Evolutionary conservation across 1,140 invertebrate genomes (phyloP).

Genomic region (Aricia agestis): DNA sequence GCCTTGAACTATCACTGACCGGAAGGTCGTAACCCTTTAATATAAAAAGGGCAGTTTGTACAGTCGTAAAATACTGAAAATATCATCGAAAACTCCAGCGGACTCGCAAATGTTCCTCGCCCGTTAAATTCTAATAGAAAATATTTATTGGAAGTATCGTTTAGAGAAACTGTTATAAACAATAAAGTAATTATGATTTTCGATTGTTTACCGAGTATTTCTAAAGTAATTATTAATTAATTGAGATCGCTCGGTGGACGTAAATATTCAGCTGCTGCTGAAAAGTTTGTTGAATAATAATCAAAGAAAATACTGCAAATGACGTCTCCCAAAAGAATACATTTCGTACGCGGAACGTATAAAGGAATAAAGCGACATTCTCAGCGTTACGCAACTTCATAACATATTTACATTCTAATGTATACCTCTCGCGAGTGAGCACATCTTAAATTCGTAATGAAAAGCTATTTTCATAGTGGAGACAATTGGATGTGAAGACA

Average conservation of each 20-base stretch:
- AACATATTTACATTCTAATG: conserved; percentile 3
- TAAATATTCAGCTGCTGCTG: not conserved
- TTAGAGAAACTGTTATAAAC: not conserved
- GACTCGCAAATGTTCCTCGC: not conserved
- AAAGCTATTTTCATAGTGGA: not conserved
- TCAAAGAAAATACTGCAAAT: not conserved
- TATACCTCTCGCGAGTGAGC: not conserved
- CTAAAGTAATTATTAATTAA: not conserved
- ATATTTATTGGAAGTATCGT: not conserved
- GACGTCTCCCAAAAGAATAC: not conserved
- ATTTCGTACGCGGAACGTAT: not conserved
- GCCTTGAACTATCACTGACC: not conserved
- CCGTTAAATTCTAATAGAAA: not conserved
- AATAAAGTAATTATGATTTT: not conserved
- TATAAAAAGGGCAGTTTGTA: not conserved
- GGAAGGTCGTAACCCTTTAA: not conserved
- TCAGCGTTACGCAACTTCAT: not conserved
- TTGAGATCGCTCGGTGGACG: not conserved
- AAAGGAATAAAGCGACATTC: not conserved
- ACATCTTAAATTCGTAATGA: not conserved
- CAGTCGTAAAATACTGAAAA: not conserved
- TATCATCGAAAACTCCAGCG: not conserved
- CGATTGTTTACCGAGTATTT: not conserved
- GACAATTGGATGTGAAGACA: not conserved
- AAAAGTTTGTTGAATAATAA: not conserved